A percentile compares a stretch with the other conserved stretches of the same genome.
Conservation (phyloP, 1,140 invertebrate genomes). For the Calliphora vicina region DNA sequence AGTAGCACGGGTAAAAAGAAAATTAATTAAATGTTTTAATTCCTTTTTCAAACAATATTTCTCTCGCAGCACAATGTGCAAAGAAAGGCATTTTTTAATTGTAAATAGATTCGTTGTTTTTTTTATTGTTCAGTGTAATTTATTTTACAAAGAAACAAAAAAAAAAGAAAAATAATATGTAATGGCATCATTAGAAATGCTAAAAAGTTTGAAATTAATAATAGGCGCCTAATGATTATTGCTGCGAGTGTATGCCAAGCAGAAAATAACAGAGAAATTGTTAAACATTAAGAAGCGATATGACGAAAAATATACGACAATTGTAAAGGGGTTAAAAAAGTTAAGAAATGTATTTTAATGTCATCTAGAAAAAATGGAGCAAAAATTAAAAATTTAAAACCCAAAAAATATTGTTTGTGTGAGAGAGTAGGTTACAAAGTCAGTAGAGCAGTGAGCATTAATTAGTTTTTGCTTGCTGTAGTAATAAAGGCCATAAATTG, state of each 20-base stretch:
- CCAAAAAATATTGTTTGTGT: not conserved
- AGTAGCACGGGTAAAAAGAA: no score
- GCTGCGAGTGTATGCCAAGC: not conserved
- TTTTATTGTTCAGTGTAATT: not conserved
- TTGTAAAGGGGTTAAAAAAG: not conserved
- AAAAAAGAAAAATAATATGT: not conserved
- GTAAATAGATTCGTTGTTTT: not conserved
- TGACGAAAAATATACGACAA: not conserved
- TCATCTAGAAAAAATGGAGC: not conserved
- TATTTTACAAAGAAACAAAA: not conserved
- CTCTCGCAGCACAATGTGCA: not conserved
- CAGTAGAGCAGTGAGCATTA: slow-evolving; percentile 3
- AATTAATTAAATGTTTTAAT: no score
- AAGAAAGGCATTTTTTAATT: not conserved
- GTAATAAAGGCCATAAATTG: slow-evolving; percentile 4
- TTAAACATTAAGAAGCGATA: not conserved
- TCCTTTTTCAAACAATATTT: no score
- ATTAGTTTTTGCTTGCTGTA: slow-evolving; percentile 8
- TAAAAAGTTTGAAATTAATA: slow-evolving; percentile 14
- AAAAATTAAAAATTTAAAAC: not conserved
- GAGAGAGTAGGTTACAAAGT: slow-evolving; percentile 3
- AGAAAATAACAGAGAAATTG: not conserved
- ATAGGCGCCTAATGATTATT: not conserved
- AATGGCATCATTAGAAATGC: slow-evolving; percentile 9
- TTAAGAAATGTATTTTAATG: not conserved